Base-by-base conservation (phyloP, 2,888 invertebrate genomes). In the Hirudinaria manillensis region DNA sequence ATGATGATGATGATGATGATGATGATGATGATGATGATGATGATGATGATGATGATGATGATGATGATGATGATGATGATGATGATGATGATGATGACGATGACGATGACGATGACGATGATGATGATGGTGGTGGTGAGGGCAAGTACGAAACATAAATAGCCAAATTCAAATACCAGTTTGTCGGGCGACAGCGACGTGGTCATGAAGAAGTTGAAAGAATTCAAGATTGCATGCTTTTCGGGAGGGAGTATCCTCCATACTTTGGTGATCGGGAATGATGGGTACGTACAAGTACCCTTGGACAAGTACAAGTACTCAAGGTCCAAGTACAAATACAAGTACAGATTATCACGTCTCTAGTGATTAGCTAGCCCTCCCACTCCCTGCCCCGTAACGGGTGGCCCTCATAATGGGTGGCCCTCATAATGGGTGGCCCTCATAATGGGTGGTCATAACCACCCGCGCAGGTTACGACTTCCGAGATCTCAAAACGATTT, bases 61-160 rank as follows among this genome's bases (percentile, higher is more conserved):
- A 68, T 68, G 68, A 68, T 68, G 21, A 68, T 68, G 34, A 32
- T 68, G 68, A 68, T 68, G 68, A 34, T 27, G 68, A 34, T 68
- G 68, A 68, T 68, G 68, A 68, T 68, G 68, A 68, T 68, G 68
- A 68, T 68, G 68, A 32, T 68, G 68, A 68, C 34, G 68, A 34
- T 27, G 68, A 68, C 34, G 68, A 68, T 68, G 68, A 68, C 34
- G 32, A n/a, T 6, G 21, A 68, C 21, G 68, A 29, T 68, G 68
- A 68, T 32, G 68, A 68, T 29, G 68, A 68, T 6, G 34, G 21
- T 68, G 21, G 34, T 32, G 21, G 34, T 32, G 68, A 68, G 21
- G 34, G 21, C 13, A 21, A 53, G 53, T 13, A 53, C 21, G 53
- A n/a, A 61, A 61, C 10, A 61, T 6, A 29, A 61, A 2, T 4